Percentiles rank a stretch among this genome's conserved stretches.
Conservation (phyloP, 2,888 invertebrate genomes). For the Lamellibrachia columna region DNA sequence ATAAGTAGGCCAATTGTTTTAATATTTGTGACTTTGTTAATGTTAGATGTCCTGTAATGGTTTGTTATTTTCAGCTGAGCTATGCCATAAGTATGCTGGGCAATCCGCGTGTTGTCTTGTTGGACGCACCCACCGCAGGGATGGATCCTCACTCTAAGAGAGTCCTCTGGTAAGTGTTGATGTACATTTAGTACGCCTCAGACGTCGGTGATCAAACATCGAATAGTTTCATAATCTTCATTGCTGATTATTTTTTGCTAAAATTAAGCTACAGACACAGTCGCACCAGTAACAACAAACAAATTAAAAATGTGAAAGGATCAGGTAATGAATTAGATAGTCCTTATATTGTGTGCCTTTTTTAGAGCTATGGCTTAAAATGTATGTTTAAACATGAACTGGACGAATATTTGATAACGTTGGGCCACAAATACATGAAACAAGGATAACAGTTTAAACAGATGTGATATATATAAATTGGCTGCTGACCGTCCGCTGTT, state of each 20-base stretch:
- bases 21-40: not conserved
- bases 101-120: slow-evolving; percentile 78
- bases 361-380: too few species aligned
- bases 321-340: too few species aligned
- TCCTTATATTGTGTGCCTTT: too few species aligned
- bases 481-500: too few species aligned
- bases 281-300: too few species aligned
- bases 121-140: slow-evolving; percentile 87
- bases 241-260: not conserved
- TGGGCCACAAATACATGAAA: too few species aligned
- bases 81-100: slow-evolving; percentile 89
- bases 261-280: not conserved
- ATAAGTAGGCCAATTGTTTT: too few species aligned
- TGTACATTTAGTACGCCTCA: not conserved
- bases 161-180: slow-evolving; percentile 64
- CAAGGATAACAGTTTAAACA: too few species aligned
- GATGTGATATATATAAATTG: too few species aligned
- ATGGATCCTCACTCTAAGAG: slow-evolving; percentile 89
- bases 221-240: not conserved
- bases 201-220: not conserved
- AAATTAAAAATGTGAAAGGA: too few species aligned
- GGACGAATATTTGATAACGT: too few species aligned
- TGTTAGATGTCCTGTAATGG: not conserved
- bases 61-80: slow-evolving; percentile 70
- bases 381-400: too few species aligned